A percentile compares a stretch with the other conserved stretches of the same genome.
These are phyloP conservation scores for Crossaster papposus DNA, from an alignment of 53 echinoderm and acorn worm species.

Conservation along the genomic window DNA sequence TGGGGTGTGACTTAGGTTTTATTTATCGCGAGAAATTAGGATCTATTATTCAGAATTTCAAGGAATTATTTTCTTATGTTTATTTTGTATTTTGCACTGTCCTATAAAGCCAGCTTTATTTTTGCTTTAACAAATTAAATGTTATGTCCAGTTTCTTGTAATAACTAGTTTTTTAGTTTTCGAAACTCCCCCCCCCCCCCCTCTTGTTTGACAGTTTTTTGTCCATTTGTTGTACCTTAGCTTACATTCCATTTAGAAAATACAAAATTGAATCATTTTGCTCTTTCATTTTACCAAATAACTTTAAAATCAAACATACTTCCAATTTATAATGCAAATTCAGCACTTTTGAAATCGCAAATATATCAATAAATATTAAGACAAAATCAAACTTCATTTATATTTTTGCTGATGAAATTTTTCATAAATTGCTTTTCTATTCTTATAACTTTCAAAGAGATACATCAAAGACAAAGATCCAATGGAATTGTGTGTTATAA, in stretches of 20 bases:
- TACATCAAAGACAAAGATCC: background rate
- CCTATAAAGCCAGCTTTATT: background rate
- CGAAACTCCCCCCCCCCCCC: no score
- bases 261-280: background rate
- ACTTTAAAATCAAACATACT: background rate
- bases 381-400: background rate
- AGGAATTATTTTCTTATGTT: background rate
- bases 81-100: background rate
- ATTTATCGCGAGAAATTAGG: conserved; percentile 3
- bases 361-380: background rate
- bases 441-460: background rate
- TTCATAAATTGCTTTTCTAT: background rate
- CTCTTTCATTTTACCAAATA: background rate
- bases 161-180: background rate
- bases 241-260: background rate
- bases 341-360: background rate
- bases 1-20: background rate
- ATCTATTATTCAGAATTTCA: background rate
- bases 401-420: background rate
- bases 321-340: background rate
- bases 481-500: background rate
- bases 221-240: background rate
- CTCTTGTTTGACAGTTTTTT: background rate
- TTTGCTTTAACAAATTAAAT: background rate
- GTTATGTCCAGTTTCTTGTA: background rate